phyloP scores from a whole-genome alignment of 1,140 invertebrate genomes.

The Drosophila insularis region DNA sequence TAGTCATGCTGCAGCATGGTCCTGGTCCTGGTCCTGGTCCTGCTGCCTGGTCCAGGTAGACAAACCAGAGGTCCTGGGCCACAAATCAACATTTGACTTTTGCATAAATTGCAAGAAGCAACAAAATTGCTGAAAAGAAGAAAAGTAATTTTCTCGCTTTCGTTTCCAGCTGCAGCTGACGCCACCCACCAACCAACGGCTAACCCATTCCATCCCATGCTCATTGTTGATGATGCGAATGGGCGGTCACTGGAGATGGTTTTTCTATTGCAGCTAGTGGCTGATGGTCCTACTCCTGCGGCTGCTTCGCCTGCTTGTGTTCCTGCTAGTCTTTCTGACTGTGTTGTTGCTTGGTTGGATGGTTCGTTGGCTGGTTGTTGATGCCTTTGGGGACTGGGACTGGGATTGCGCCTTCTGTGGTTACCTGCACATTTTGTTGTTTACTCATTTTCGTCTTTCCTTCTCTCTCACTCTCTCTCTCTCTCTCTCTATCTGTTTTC shows the following conservation, averaged over 20 bases:
- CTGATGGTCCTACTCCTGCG: not conserved
- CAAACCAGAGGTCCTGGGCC: constrained; percentile 32
- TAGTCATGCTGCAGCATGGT: not conserved
- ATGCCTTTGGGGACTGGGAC: constrained; percentile 24
- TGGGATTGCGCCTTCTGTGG: constrained; percentile 30
- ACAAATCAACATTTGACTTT: constrained; percentile 81
- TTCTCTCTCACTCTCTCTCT: not conserved
- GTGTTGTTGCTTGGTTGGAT: not conserved
- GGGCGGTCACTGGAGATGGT: constrained; percentile 3
- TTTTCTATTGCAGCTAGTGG: not conserved
- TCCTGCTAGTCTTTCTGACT: not conserved
- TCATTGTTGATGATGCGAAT: constrained; percentile 51
- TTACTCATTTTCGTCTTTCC: constrained; percentile 55
- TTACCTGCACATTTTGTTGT: constrained; percentile 60
- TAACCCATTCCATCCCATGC: not conserved
- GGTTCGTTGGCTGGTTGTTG: constrained; percentile 27
- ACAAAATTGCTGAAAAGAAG: constrained; percentile 71
- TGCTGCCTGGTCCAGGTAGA: constrained; percentile 16
- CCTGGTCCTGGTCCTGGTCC: constrained; percentile 10
- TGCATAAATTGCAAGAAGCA: constrained; percentile 78
- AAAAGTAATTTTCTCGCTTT: constrained; percentile 77
- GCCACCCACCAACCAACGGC: constrained; percentile 13
- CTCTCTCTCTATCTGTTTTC: not conserved
- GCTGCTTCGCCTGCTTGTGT: not conserved
- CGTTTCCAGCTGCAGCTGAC: constrained; percentile 61